Evolutionary conservation across 2,113 vertebrate genomes (phyloP).

Genomic region (Hystrix brachyura): DNA sequence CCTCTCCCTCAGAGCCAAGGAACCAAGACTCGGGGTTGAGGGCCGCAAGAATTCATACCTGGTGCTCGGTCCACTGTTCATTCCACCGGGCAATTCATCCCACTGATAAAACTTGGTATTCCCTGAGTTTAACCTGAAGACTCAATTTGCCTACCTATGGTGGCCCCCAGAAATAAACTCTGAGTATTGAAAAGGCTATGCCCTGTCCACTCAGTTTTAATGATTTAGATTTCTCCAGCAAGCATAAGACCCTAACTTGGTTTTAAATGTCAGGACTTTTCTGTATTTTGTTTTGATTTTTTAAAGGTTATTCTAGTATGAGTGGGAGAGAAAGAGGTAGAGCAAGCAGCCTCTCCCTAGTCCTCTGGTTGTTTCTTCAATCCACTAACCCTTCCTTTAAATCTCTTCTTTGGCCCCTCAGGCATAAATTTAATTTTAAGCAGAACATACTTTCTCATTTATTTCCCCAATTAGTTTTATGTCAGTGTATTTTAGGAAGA

Average conservation of each 20-base stretch:
- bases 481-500: constrained; percentile 44
- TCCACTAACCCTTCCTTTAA: background rate
- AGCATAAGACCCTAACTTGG: constrained; percentile 41
- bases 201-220: constrained; percentile 65
- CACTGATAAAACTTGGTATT: background rate
- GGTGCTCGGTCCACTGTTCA: background rate
- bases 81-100: background rate
- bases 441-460: constrained; percentile 40
- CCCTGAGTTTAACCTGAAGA: constrained; percentile 39
- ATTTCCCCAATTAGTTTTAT: constrained; percentile 30
- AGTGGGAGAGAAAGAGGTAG: background rate
- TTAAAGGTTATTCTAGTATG: constrained; percentile 76
- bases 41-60: background rate
- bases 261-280: constrained; percentile 80
- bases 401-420: background rate
- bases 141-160: background rate
- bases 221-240: constrained; percentile 66
- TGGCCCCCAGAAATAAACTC: constrained; percentile 50
- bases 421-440: constrained; percentile 26
- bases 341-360: background rate
- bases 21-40: background rate
- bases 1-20: background rate
- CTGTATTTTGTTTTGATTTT: constrained; percentile 75
- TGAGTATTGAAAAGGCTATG: constrained; percentile 53
- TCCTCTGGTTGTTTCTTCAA: background rate